Percentiles rank a stretch among this genome's conserved stretches.
Conservation (phyloP, 2,113 vertebrate species). For the Mastomys coucha region DNA sequence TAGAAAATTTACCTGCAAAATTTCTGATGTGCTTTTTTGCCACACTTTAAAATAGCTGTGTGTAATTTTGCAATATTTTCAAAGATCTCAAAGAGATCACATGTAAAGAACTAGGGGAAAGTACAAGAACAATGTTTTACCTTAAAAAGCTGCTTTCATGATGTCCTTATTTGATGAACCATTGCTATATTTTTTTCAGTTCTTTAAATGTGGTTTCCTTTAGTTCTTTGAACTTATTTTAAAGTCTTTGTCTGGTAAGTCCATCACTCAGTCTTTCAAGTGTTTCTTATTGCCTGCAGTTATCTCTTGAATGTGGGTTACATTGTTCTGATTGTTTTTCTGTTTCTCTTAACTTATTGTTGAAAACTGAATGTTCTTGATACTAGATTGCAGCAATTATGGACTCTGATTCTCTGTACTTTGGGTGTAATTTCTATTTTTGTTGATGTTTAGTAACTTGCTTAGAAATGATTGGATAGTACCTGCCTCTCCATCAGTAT, state of each 20-base stretch:
- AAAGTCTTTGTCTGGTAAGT: constrained; percentile 22
- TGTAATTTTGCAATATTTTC: constrained; percentile 7
- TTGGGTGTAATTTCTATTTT: not conserved
- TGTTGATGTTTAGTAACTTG: not conserved
- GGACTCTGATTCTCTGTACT: not conserved
- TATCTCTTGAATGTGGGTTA: not conserved
- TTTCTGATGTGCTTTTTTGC: not conserved
- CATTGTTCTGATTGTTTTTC: constrained; percentile 6
- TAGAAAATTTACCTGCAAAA: not conserved
- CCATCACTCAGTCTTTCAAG: not conserved
- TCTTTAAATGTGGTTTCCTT: not conserved
- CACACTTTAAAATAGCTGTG: not conserved
- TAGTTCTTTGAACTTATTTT: constrained; percentile 16
- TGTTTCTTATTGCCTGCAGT: not conserved
- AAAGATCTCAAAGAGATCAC: not conserved
- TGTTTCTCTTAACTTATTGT: constrained; percentile 10
- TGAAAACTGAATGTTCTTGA: not conserved
- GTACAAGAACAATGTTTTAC: not conserved
- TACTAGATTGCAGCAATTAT: not conserved
- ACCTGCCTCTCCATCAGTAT: not conserved
- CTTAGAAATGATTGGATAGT: not conserved
- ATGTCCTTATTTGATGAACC: constrained; percentile 24
- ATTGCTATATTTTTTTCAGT: constrained; percentile 25
- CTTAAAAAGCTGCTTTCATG: constrained; percentile 28
- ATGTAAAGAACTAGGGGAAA: not conserved